Base-by-base conservation (phyloP, 2,113 vertebrate genomes). In the Ascaphus truei region DNA sequence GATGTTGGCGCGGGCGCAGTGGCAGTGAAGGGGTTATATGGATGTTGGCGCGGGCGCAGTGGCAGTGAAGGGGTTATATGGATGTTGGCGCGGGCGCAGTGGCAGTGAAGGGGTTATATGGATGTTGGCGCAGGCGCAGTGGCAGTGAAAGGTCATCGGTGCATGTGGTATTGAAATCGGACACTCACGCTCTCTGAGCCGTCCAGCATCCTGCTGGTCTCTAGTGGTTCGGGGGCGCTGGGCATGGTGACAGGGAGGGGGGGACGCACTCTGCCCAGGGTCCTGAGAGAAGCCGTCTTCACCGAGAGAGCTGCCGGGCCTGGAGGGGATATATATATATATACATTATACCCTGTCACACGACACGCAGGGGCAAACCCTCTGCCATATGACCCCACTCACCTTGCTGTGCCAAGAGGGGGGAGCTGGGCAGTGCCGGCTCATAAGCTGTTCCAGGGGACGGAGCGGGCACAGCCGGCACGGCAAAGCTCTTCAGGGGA, bases 231-330 rank as follows among this genome's bases (percentile, higher is more conserved):
- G 0, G 96, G 95, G 56, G 95, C 95, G 15, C 92, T 98, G 82
- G 97, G 97, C 34, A 98, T 93, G 0, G 87, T 91, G 78, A 99
- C 97, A 0, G 91, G 84, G 93, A 98, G 88, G 3, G 97, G 96
- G 5, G 93, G 91, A 31, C 97, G 93, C 47, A 91, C 94, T 82
- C 97, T 86, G 65, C 95, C 94, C 60, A 99, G 66, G 0, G 97
- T 98, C 68, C 96, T 95, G 0, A 98, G 94, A 22, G 92, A 98
- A 4, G 97, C 97, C 1, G 96, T 99, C 91, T 98, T 99, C 76
- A 96, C 94, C 0, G 94, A 85, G 57, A 95, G 93, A 3, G 94
- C 66, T 92, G 85, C 72, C 92, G 67, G 33, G 30, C 30, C 67
- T 61, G 27, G 1, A 41, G 10, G 6, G 22, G 36, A 22, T 12